These are phyloP conservation scores for Buceros bicornis DNA, from an alignment of 2,797 vertebrate genomes.

Conservation along the genomic window DNA sequence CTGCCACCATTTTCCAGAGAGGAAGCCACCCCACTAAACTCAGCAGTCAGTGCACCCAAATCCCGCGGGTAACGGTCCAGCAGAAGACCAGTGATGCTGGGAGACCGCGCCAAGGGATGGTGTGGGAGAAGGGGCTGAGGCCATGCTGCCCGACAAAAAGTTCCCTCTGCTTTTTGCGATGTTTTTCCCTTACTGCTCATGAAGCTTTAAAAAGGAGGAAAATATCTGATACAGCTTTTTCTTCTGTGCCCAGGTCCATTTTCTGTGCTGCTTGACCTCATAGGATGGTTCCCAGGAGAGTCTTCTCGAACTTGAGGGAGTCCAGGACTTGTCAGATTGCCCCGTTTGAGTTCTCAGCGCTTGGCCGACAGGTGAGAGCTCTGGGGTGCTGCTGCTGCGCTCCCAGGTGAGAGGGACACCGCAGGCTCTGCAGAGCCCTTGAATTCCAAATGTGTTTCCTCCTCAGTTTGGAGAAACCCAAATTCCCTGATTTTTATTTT, in stretches of 20 bases:
- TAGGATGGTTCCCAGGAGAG: background rate
- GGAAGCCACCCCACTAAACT: background rate
- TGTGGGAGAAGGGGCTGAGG: background rate
- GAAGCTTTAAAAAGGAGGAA: no score
- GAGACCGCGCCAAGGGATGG: background rate
- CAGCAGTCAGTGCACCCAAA: no score
- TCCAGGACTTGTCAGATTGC: background rate
- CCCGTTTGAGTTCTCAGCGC: background rate
- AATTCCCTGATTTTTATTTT: no score
- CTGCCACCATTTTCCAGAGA: no score
- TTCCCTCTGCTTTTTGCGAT: background rate
- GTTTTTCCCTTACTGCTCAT: background rate
- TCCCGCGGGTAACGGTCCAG: rapidly evolving
- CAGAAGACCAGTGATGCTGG: no score
- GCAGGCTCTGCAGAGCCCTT: no score
- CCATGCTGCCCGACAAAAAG: background rate
- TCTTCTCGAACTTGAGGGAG: background rate
- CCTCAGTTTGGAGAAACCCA: background rate
- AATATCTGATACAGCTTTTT: background rate
- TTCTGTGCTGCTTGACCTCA: background rate
- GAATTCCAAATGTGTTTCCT: background rate
- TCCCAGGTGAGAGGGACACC: background rate
- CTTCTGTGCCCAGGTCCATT: background rate
- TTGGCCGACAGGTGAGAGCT: background rate
- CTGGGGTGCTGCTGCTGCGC: rapidly evolving